Evolutionary conservation across 2,888 invertebrate species (phyloP).

Genomic region (Coleophora deauratella): DNA sequence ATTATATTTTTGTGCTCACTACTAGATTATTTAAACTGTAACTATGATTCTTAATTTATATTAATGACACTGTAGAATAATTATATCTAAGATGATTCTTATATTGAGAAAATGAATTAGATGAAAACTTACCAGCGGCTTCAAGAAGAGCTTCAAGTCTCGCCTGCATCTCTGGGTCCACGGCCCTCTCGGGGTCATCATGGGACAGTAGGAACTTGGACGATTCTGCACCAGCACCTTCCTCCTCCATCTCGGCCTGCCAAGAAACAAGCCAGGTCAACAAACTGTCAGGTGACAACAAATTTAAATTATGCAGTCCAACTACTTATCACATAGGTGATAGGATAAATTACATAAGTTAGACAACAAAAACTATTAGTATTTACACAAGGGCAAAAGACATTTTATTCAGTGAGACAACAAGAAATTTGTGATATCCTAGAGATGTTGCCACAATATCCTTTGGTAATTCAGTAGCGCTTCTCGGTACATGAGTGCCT

Average conservation of each 20-base stretch:
- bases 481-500: no score
- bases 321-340: neutral
- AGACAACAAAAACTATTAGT: no score
- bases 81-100: no score
- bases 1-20: no score
- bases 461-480: no score
- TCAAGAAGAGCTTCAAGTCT: conserved; percentile 94
- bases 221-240: conserved; percentile 58
- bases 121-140: conserved; percentile 80
- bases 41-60: no score
- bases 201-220: conserved; percentile 70
- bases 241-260: conserved; percentile 71
- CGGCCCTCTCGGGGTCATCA: conserved; percentile 78
- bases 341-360: neutral
- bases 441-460: no score
- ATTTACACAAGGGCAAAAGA: no score
- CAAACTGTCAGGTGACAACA: neutral
- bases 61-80: no score
- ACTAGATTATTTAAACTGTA: no score
- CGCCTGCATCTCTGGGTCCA: conserved; percentile 91
- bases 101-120: neutral
- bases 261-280: conserved; percentile 14
- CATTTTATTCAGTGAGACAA: no score
- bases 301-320: neutral
- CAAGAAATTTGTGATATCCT: no score